Percentiles rank a stretch among this genome's conserved stretches.
Evolutionary conservation across 2,888 invertebrate species (phyloP).

Genomic region (Euzophera pinguis): DNA sequence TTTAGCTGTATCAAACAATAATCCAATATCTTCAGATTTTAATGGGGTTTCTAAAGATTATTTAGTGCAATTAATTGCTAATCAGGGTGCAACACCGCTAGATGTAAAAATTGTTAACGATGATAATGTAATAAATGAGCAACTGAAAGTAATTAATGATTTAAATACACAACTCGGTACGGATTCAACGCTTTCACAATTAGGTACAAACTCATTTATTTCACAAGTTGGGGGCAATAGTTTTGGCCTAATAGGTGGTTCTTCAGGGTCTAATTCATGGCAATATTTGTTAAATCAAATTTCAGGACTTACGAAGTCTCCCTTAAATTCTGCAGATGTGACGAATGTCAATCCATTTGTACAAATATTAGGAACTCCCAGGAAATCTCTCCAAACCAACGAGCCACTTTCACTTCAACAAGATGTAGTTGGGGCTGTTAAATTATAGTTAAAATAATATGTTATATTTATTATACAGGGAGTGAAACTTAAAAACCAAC

Average conservation of each 20-base stretch:
- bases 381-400: not conserved
- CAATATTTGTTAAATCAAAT: not conserved
- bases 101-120: constrained; percentile 42
- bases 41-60: constrained; percentile 37
- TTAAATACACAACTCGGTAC: constrained; percentile 25
- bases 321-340: not conserved
- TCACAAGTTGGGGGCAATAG: not conserved
- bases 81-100: constrained; percentile 36
- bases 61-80: constrained; percentile 36
- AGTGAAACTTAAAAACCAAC: too few relatives aligned
- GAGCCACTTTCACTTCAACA: not conserved
- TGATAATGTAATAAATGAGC: constrained; percentile 28
- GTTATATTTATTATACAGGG: too few relatives aligned
- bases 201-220: not conserved
- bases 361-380: not conserved
- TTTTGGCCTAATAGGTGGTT: too few relatives aligned
- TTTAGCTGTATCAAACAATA: constrained; percentile 32
- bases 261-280: not conserved
- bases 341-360: not conserved
- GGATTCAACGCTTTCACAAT: not conserved
- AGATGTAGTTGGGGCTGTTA: constrained; percentile 4
- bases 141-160: constrained; percentile 29
- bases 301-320: not conserved
- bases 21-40: constrained; percentile 42
- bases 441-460: not conserved